Base-by-base conservation (phyloP, 2,888 invertebrate species). In the Pyralis farinalis region DNA sequence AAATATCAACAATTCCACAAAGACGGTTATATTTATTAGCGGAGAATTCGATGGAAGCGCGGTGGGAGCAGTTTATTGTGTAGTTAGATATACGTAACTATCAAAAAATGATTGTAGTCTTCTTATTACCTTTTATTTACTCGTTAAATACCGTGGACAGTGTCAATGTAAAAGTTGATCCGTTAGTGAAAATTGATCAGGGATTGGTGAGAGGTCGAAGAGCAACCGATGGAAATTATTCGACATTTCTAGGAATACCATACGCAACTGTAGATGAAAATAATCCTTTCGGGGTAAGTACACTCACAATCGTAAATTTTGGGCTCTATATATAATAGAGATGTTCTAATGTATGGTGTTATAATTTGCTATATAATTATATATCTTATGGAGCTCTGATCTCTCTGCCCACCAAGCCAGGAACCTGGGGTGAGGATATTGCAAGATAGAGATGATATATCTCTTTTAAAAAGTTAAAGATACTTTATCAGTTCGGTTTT, bases 171-270 rank as follows among this genome's bases (percentile, higher is more conserved):
- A 75, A 83, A 47, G 75, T 87, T 5, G 87, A 88, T 49, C 87
- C 87, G 0, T 55, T 88, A 22, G 87, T 88, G 7, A 49, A 81
- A 2, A 67, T 80, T 25, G 59, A 66, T 5, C 87, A 88, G 58
- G 88, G 87, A 1, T 46, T 88, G 16, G 73, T 88, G 12, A 71
- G 75, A 49, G 88, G 88, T 7, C 66, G 70, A 27, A 82, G 60
- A 40, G 72, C 84, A 0, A 56, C 52, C 2, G 77, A 86, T 54
- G 83, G 83, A 9, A 74, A 73, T 25, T 88, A 85, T 35, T 82
- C 87, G 0, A 56, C 62, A 32, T 88, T 88, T 49, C 53, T 85
- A 34, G 88, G 88, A 34, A 71, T 88, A 40, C 88, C 88, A 3
- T 88, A 87, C 46, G 88, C 85, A 11, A 50, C 60, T 47, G 74